phyloP scores from a whole-genome alignment of 2,797 vertebrate species.

The Scolopax rusticola region DNA sequence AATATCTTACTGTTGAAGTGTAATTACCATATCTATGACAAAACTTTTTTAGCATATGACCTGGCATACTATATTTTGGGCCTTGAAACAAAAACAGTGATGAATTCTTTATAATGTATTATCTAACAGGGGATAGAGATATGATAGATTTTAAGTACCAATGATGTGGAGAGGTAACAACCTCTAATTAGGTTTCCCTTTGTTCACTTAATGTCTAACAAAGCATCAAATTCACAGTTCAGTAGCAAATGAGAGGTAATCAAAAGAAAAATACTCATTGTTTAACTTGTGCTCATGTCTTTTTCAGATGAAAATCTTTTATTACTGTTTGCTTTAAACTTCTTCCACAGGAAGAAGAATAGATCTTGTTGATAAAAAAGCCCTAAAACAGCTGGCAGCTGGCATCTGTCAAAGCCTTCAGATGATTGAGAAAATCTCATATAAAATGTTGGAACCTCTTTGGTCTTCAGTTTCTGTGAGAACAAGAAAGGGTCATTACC shows the following conservation, averaged over 20 bases:
- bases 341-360: conserved; percentile 30
- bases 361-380: neutral
- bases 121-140: conserved; percentile 3
- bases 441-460: neutral
- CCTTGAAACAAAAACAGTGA: conserved; percentile 31
- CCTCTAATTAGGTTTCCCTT: neutral
- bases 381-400: neutral
- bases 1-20: conserved; percentile 46
- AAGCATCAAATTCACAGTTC: conserved; percentile 50
- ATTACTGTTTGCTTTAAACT: conserved; percentile 33
- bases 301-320: conserved; percentile 4
- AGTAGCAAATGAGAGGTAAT: conserved; percentile 30
- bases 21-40: conserved; percentile 49
- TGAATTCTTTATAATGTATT: neutral
- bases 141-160: neutral
- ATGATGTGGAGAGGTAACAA: neutral
- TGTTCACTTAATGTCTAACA: conserved; percentile 12
- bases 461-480: neutral
- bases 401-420: neutral
- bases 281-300: conserved; percentile 1
- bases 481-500: neutral
- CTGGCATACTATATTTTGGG: conserved; percentile 46
- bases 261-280: conserved; percentile 7
- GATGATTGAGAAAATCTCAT: neutral
- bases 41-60: conserved; percentile 61